Percentiles rank a stretch among this genome's conserved stretches.
phyloP scores from a whole-genome alignment of 2,888 invertebrate species.

The Arctia plantaginis region DNA sequence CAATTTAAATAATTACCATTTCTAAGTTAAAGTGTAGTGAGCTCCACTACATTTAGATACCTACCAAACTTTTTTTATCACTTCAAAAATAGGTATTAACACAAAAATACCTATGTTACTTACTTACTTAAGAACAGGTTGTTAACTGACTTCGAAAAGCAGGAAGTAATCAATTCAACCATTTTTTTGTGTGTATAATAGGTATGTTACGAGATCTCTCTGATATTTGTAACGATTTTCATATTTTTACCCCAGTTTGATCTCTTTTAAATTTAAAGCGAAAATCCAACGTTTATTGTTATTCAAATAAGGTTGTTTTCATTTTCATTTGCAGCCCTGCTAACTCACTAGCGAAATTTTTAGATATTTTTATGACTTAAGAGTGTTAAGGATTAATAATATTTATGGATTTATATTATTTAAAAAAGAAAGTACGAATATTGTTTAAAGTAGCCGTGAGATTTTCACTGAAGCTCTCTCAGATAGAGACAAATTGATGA shows the following conservation, averaged over 20 bases:
- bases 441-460: not conserved
- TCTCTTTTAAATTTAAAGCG: not conserved
- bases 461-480: not conserved
- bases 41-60: slow-evolving; percentile 3
- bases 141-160: not conserved
- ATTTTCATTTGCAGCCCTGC: no score
- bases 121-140: not conserved
- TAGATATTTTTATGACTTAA: no score
- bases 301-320: not conserved
- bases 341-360: no score
- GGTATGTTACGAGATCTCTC: no score
- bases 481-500: not conserved
- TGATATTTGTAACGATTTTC: no score
- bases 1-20: slow-evolving; percentile 18
- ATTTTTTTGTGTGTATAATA: not conserved
- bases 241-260: not conserved
- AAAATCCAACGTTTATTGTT: not conserved
- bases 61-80: slow-evolving; percentile 6
- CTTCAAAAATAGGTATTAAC: not conserved
- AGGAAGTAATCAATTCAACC: not conserved
- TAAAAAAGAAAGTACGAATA: no score
- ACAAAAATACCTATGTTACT: not conserved
- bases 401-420: no score
- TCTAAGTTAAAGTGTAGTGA: slow-evolving; percentile 10
- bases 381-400: no score